Conservation (phyloP, 2,113 vertebrate genomes). For the Dendropsophus ebraccatus region DNA sequence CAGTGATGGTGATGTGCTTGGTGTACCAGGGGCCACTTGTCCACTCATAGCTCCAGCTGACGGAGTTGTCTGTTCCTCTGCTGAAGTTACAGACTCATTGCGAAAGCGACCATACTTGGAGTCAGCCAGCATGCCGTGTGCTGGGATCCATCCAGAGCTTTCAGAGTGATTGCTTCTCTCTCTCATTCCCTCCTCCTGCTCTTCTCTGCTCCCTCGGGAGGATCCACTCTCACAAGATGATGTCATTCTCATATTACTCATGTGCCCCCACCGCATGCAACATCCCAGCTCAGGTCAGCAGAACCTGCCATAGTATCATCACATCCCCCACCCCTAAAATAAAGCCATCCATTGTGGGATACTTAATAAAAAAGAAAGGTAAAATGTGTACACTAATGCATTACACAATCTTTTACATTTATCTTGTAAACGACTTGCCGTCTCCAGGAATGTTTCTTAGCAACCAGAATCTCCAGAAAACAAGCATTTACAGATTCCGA, state of each 20-base stretch:
- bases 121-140: conserved; percentile 85
- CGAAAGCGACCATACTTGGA: conserved; percentile 88
- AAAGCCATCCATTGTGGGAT: not conserved
- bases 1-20: conserved; percentile 72
- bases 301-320: conserved; percentile 36
- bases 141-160: conserved; percentile 62
- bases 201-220: conserved; percentile 61
- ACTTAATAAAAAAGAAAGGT: not conserved
- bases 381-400: not conserved
- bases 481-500: not conserved
- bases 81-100: conserved; percentile 85
- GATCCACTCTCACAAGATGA: conserved; percentile 72
- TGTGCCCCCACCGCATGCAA: conserved; percentile 65
- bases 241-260: conserved; percentile 78
- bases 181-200: conserved; percentile 61
- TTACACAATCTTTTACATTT: not conserved
- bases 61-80: conserved; percentile 80
- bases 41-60: conserved; percentile 79
- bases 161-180: conserved; percentile 68
- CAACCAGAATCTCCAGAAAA: conserved; percentile 5
- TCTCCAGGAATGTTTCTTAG: not conserved
- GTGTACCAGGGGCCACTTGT: conserved; percentile 75
- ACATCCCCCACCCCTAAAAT: conserved; percentile 23
- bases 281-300: conserved; percentile 59
- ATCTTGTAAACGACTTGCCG: not conserved